Conservation (phyloP, 2,797 vertebrate genomes). For the Chiroxiphia lanceolata region DNA sequence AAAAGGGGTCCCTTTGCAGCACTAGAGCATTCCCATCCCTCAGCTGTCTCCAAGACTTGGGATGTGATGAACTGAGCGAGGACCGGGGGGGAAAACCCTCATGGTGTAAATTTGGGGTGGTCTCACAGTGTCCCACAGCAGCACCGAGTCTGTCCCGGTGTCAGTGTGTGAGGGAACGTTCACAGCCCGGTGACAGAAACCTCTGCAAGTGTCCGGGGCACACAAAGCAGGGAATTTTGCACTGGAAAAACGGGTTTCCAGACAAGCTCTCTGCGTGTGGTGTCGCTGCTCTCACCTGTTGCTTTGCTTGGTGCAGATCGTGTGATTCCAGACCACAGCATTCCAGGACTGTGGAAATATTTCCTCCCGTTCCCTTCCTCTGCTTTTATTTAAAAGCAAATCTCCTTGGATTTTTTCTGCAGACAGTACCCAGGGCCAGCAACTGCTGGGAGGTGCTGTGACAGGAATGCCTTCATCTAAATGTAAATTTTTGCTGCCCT, state of each 20-base stretch:
- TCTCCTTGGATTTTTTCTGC: background rate
- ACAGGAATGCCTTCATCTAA: constrained; percentile 65
- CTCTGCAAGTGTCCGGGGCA: background rate
- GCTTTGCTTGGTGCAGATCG: background rate
- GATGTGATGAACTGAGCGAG: too few relatives aligned
- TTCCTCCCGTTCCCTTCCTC: background rate
- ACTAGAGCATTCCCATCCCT: too few relatives aligned
- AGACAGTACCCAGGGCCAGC: background rate
- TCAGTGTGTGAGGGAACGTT: too few relatives aligned
- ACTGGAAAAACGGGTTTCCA: background rate
- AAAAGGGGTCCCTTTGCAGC: too few relatives aligned
- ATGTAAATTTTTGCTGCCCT: constrained; percentile 54
- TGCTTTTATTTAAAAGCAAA: constrained; percentile 32
- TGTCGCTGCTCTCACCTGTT: background rate
- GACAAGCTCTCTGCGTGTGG: background rate
- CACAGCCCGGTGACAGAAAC: background rate
- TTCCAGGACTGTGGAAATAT: background rate
- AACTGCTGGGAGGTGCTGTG: constrained; percentile 3
- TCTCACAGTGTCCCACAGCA: too few relatives aligned
- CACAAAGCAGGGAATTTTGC: background rate
- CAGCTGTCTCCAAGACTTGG: too few relatives aligned
- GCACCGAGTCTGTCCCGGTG: too few relatives aligned
- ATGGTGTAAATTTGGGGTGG: too few relatives aligned
- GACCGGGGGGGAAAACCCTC: too few relatives aligned
- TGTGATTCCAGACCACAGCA: background rate